Evolutionary conservation across 2,888 invertebrate species (phyloP).

Genomic region (Anthophora plumipes): DNA sequence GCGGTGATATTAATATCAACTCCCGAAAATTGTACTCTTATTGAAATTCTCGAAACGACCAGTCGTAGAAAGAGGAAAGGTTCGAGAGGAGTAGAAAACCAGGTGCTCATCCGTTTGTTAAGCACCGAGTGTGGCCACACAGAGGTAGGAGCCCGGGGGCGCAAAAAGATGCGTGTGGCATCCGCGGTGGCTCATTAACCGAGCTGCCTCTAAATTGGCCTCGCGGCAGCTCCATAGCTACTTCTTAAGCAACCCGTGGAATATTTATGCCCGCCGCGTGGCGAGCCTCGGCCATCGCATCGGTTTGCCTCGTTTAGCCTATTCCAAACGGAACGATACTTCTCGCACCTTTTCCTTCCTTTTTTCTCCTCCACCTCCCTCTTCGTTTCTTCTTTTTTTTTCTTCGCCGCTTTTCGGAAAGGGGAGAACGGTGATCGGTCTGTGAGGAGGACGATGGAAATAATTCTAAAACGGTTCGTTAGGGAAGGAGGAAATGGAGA

Average conservation of each 20-base stretch:
- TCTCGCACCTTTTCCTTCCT: slow-evolving; percentile 47
- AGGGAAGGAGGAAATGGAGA: too few relatives aligned
- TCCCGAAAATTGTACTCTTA: slow-evolving; percentile 15
- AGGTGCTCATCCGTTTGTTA: slow-evolving; percentile 77
- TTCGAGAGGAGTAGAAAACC: slow-evolving; percentile 52
- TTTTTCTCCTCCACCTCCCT: too few relatives aligned
- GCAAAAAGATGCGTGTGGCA: slow-evolving; percentile 83
- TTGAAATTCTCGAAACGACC: slow-evolving; percentile 38
- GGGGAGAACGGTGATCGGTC: too few relatives aligned
- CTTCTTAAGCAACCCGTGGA: slow-evolving; percentile 77
- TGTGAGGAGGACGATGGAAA: slow-evolving; percentile 15
- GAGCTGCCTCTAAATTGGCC: slow-evolving; percentile 83
- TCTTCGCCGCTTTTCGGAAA: background rate
- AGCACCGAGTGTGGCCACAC: slow-evolving; percentile 74
- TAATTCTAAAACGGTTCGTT: too few relatives aligned
- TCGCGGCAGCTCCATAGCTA: slow-evolving; percentile 78
- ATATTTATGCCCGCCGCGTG: slow-evolving; percentile 83
- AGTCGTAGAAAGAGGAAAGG: background rate
- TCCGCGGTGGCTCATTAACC: slow-evolving; percentile 84
- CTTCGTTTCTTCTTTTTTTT: too few relatives aligned
- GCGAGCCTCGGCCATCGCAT: slow-evolving; percentile 59
- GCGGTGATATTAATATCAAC: slow-evolving; percentile 4
- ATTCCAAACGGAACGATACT: slow-evolving; percentile 49
- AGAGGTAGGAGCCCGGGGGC: slow-evolving; percentile 75
- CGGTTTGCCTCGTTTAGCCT: slow-evolving; percentile 39